Percentiles rank a stretch among this genome's conserved stretches.
Evolutionary conservation across 2,888 invertebrate species (phyloP).

Genomic region (Boloria selene): DNA sequence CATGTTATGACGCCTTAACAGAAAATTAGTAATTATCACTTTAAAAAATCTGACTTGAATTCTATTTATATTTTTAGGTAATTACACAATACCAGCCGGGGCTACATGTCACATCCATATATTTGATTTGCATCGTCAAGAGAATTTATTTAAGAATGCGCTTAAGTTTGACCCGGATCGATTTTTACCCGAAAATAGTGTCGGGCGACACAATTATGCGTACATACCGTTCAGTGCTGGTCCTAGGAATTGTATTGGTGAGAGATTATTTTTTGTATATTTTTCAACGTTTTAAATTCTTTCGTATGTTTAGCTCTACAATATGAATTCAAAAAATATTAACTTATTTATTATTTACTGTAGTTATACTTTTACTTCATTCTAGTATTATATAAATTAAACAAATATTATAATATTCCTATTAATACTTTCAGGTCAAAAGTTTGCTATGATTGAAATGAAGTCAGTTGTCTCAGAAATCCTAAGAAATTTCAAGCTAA

Average conservation of each 20-base stretch:
- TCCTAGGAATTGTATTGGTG: conserved; percentile 86
- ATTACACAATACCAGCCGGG: conserved; percentile 69
- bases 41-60: not conserved
- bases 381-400: no score
- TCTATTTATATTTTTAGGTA: conserved; percentile 22
- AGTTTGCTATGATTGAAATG: conserved; percentile 82
- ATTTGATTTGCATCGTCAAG: conserved; percentile 84
- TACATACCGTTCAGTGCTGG: conserved; percentile 87
- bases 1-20: not conserved
- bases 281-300: no score
- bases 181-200: conserved; percentile 83
- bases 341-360: no score
- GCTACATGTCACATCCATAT: conserved; percentile 80
- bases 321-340: no score
- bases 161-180: conserved; percentile 86
- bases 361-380: no score
- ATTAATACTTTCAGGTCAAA: conserved; percentile 70
- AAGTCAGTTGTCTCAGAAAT: conserved; percentile 77
- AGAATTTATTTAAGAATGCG: conserved; percentile 85
- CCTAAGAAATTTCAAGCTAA: conserved; percentile 68
- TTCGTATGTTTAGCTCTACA: no score
- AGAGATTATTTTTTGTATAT: not conserved
- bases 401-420: no score
- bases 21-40: not conserved
- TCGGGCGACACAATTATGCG: conserved; percentile 82